These are phyloP conservation scores for Tangara arthus DNA, from an alignment of 2,797 vertebrate genomes.

Conservation along the genomic window DNA sequence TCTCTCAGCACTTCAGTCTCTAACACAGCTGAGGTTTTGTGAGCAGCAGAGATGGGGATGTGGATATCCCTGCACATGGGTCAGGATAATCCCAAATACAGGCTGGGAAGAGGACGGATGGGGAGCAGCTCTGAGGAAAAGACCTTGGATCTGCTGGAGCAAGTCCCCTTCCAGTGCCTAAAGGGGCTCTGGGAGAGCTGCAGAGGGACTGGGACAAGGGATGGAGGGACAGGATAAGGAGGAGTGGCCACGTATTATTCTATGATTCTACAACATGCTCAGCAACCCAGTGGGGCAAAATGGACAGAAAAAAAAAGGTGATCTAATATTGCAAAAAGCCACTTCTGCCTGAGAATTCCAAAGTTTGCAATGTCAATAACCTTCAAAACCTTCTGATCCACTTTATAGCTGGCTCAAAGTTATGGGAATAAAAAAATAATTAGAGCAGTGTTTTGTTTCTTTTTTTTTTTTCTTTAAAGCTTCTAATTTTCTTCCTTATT, in stretches of 20 bases:
- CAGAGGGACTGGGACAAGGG: neutral
- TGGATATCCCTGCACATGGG: neutral
- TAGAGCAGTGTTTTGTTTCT: neutral
- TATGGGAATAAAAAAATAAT: neutral
- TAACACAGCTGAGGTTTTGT: neutral
- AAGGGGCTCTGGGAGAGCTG: neutral
- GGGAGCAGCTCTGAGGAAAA: neutral
- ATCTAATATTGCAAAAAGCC: neutral
- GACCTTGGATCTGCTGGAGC: neutral
- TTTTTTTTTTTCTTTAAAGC: neutral
- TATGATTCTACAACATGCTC: rapidly evolving
- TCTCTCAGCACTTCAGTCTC: neutral
- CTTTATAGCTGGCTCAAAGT: neutral
- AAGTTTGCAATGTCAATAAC: neutral
- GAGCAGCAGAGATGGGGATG: neutral
- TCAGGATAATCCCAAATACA: neutral
- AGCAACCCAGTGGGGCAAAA: neutral
- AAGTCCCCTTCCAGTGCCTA: neutral
- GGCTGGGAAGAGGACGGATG: neutral
- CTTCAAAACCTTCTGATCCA: neutral
- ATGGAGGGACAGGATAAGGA: neutral
- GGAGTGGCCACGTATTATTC: neutral
- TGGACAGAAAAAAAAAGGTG: neutral
- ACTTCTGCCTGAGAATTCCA: neutral
- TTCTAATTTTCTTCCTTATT: neutral